These are phyloP conservation scores for Phoxinus phoxinus DNA, from an alignment of 2,113 vertebrate genomes.

Conservation along the genomic window DNA sequence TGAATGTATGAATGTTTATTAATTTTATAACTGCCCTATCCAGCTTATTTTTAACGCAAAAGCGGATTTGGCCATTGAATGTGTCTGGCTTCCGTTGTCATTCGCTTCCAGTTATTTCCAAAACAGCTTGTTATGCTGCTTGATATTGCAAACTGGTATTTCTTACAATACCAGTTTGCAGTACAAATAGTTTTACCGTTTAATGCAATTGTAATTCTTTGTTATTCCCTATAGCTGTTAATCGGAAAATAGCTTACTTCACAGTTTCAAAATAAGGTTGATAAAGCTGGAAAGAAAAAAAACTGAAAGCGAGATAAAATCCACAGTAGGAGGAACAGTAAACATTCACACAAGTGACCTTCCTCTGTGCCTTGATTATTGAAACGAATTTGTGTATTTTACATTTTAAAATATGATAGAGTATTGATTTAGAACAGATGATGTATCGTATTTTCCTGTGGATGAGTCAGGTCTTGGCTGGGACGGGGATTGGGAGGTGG, in stretches of 20 bases:
- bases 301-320: not conserved
- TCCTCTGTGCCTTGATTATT: not conserved
- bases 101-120: no score
- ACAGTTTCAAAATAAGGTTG: no score
- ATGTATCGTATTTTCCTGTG: not conserved
- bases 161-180: no score
- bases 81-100: no score
- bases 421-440: slow-evolving; percentile 9
- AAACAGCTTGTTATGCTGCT: no score
- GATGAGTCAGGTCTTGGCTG: slow-evolving; percentile 11
- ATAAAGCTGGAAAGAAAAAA: not conserved
- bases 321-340: not conserved
- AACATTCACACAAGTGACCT: not conserved
- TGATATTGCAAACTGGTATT: no score
- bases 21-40: not conserved
- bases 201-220: no score
- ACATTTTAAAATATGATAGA: not conserved
- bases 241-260: no score
- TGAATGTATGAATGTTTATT: not conserved
- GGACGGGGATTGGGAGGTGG: not conserved
- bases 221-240: no score
- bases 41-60: no score
- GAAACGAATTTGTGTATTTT: not conserved
- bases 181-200: no score
- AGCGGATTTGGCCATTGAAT: no score